Base-by-base conservation (phyloP, 2,113 vertebrate species). In the Corythornis cristatus region DNA sequence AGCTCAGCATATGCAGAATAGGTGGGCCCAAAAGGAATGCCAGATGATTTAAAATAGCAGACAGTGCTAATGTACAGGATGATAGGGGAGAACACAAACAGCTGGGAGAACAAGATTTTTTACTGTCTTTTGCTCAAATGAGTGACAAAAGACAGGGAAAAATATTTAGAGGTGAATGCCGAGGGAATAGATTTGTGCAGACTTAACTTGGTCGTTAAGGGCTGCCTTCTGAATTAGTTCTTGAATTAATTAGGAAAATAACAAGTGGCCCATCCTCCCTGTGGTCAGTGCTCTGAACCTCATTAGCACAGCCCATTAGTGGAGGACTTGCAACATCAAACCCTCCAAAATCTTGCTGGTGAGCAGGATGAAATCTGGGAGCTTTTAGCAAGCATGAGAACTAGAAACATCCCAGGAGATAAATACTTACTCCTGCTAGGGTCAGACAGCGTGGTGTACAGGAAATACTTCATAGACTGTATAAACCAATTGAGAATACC, bases 21-120 rank as follows among this genome's bases (percentile, higher is more conserved):
- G 95, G 95, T 96, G 96, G 87, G 93, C 93, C 96, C 87, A 80
- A 58, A 80, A 95, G 94, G 89, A 95, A 95, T 93, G 91, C 57
- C 81, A 72, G 45, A 87, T 72, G 91, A 94, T 89, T 96, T 91
- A 83, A 94, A 94, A 89, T 78, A 91, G 91, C 91, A 88, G 64
- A 91, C 87, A 60, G 72, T 93, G 67, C 84, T 89, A 94, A 93
- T 40, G n/a, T 71, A 93, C 89, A 89, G 81, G 58, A 83, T 43
- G 79, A 91, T 77, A 60, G 60, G 87, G 82, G 82, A 89, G 43
- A 88, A 29, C 67, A 71, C 51, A 71, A 53, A 79, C 75, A 95
- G 91, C 87, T 88, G 53, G 75, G 45, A 80, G 85, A 91, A 64
- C 87, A 61, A 71, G 91, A 93, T 87, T 91, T 93, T 95, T 91